Conservation (phyloP, 2,113 vertebrate species). For the Anolis carolinensis region DNA sequence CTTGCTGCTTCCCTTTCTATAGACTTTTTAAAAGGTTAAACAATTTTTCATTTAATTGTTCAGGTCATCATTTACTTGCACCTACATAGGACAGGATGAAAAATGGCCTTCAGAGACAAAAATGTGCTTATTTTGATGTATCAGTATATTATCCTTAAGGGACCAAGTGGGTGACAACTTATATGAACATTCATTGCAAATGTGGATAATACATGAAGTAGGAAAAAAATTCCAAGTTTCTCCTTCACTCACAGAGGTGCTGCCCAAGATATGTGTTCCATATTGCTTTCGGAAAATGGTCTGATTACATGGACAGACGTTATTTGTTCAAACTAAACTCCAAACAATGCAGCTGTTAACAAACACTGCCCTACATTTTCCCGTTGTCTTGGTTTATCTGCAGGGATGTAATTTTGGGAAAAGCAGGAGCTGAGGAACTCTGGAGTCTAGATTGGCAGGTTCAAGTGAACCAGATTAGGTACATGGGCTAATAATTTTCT, state of each 20-base stretch:
- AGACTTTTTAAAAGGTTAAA: constrained; percentile 42
- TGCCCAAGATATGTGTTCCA: not conserved
- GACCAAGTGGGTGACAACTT: constrained; percentile 14
- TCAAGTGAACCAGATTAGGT: too few species aligned
- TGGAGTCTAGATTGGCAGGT: too few species aligned
- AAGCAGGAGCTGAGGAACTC: too few species aligned
- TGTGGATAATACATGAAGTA: not conserved
- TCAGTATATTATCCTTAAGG: not conserved
- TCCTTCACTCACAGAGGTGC: not conserved
- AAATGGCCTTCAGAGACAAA: constrained; percentile 49
- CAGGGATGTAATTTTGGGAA: too few species aligned
- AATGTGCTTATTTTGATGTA: not conserved
- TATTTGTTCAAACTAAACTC: not conserved
- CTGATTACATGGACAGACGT: not conserved
- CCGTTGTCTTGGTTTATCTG: too few species aligned
- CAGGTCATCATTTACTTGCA: constrained; percentile 59
- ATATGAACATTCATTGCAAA: not conserved
- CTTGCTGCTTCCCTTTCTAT: not conserved
- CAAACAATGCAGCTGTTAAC: too few species aligned
- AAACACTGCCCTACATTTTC: too few species aligned
- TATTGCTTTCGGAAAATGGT: not conserved
- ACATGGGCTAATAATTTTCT: too few species aligned
- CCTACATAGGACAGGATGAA: constrained; percentile 53
- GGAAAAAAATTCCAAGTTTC: not conserved
- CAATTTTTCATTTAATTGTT: constrained; percentile 56